Conservation (phyloP, 1,140 invertebrate genomes). For the Caenorhabditis tropicalis region DNA sequence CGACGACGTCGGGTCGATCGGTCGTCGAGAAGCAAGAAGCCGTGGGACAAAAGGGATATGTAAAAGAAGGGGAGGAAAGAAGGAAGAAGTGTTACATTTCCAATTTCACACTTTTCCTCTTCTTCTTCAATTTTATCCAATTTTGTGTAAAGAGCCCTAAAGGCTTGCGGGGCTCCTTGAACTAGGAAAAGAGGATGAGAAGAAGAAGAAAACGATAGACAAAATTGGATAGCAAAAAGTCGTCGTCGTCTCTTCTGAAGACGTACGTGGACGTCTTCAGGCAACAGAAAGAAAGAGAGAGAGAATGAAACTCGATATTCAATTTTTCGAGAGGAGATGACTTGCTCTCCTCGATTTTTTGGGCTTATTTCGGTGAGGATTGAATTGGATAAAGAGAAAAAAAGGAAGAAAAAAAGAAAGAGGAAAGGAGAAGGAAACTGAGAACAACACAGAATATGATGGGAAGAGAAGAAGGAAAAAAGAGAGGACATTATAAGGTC, state of each 20-base stretch:
- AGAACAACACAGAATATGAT: background rate
- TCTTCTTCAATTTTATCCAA: conserved; percentile 41
- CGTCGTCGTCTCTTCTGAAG: conserved; percentile 6
- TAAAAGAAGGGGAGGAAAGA: background rate
- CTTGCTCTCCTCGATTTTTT: conserved; percentile 43
- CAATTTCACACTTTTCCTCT: conserved; percentile 38
- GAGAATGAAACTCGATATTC: conserved; percentile 42
- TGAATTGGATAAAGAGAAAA: conserved; percentile 44
- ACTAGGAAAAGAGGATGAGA: background rate
- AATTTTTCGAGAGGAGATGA: conserved; percentile 43
- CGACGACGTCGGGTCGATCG: conserved; percentile 16
- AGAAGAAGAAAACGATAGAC: conserved; percentile 39
- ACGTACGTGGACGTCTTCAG: conserved; percentile 29
- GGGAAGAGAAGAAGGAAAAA: background rate
- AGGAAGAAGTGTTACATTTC: conserved; percentile 43
- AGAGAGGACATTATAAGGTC: background rate
- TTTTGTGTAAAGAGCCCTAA: conserved; percentile 40
- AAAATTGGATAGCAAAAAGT: conserved; percentile 37
- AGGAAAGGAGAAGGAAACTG: background rate
- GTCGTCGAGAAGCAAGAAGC: conserved; percentile 37
- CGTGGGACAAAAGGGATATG: conserved; percentile 12
- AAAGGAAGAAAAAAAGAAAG: background rate
- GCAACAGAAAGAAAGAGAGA: background rate
- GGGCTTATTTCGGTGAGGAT: conserved; percentile 35
- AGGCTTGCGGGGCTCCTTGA: conserved; percentile 29